Evolutionary conservation across 37 sponge, comb jelly and placozoan genomes (phyloP).

Genomic region (Halichondria panicea): DNA sequence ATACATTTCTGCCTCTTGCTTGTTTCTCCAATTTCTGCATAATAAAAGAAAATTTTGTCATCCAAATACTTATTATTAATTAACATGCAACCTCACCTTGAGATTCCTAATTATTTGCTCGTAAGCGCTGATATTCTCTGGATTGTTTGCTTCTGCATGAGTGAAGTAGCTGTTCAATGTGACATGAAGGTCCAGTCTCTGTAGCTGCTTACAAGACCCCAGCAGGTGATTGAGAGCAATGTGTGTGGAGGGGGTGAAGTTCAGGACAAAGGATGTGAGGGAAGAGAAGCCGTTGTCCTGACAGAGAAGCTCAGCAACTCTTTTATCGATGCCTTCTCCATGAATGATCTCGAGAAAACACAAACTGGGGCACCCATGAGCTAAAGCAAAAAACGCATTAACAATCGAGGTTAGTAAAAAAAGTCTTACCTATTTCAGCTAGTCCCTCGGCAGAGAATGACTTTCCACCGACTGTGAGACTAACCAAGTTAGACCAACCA

Average conservation of each 20-base stretch:
- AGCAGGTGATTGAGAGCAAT: slow-evolving; percentile 19
- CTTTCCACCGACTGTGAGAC: slow-evolving; percentile 36
- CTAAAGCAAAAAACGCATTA: slow-evolving; percentile 1
- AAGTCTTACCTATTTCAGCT: slow-evolving; percentile 28
- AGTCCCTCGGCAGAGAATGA: slow-evolving; percentile 31
- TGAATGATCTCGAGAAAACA: slow-evolving; percentile 15
- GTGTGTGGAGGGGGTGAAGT: slow-evolving; percentile 46
- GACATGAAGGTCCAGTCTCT: slow-evolving; percentile 19
- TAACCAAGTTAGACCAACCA: slow-evolving; percentile 33
- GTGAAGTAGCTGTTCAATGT: slow-evolving; percentile 23
- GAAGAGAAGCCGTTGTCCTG: slow-evolving; percentile 13
- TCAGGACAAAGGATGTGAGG: slow-evolving; percentile 22
- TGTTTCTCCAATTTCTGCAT: slow-evolving; percentile 12
- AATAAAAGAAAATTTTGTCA: neutral
- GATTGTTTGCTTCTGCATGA: neutral
- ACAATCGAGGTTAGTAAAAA: neutral
- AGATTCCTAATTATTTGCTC: slow-evolving; percentile 8
- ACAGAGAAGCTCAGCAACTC: slow-evolving; percentile 6
- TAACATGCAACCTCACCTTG: slow-evolving; percentile 5
- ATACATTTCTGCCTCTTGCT: neutral
- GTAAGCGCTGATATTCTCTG: slow-evolving; percentile 4
- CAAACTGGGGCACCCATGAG: slow-evolving; percentile 23
- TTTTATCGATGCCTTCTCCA: slow-evolving; percentile 18
- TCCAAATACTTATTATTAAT: neutral
- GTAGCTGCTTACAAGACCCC: slow-evolving; percentile 16